Conservation (phyloP, 1,140 invertebrate species). For the Scylla paramamosain region DNA sequence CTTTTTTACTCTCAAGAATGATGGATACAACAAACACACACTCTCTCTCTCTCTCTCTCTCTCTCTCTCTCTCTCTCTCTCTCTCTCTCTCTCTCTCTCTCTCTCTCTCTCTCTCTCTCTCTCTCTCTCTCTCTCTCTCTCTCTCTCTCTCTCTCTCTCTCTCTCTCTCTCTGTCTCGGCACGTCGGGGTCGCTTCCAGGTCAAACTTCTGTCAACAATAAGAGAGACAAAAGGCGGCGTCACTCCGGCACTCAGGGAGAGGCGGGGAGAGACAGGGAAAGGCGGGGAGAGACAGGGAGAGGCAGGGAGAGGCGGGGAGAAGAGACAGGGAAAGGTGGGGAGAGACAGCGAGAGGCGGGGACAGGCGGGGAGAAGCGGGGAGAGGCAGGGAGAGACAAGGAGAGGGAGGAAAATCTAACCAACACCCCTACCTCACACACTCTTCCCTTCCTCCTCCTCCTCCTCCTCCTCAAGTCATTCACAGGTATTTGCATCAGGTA, state of each 20-base stretch:
- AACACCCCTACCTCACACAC: neutral
- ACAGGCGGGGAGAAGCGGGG: neutral
- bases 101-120: too few relatives aligned
- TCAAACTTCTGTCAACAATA: constrained; percentile 2
- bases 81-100: too few relatives aligned
- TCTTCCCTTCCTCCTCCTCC: neutral
- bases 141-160: too few relatives aligned
- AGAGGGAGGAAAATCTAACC: neutral
- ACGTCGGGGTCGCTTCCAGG: neutral
- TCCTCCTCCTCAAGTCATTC: neutral
- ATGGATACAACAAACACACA: too few relatives aligned
- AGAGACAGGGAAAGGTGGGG: neutral
- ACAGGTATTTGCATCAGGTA: too few relatives aligned
- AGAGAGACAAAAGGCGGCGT: neutral
- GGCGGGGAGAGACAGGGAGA: neutral
- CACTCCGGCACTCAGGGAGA: neutral
- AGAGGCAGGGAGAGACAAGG: neutral
- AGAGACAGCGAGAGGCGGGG: neutral
- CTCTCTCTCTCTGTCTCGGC: neutral
- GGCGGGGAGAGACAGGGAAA: neutral
- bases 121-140: too few relatives aligned
- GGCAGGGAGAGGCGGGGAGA: neutral
- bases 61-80: too few relatives aligned
- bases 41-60: too few relatives aligned
- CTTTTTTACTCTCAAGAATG: too few relatives aligned